These are phyloP conservation scores for Pilophorus perplexus DNA, from an alignment of 2,888 invertebrate species.

Conservation along the genomic window DNA sequence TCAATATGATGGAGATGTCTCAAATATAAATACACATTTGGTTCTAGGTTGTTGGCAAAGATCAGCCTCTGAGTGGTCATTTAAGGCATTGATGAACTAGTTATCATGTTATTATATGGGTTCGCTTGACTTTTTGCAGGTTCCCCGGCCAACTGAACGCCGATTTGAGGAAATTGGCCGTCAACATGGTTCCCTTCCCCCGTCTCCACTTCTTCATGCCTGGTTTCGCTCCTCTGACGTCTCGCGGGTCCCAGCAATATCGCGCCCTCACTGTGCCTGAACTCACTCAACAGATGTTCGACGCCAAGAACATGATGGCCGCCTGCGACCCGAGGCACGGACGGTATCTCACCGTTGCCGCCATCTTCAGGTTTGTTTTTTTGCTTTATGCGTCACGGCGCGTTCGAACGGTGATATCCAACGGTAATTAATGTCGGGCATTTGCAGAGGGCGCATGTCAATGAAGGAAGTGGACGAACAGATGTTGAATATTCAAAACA, in stretches of 20 bases:
- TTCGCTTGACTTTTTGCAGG: too few relatives aligned
- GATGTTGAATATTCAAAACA: conserved; percentile 56
- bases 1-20: too few relatives aligned
- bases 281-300: conserved; percentile 57
- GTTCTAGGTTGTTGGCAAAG: too few relatives aligned
- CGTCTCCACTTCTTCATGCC: conserved; percentile 61
- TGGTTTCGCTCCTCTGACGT: conserved; percentile 61
- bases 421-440: neutral
- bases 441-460: conserved; percentile 50
- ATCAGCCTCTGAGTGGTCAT: too few relatives aligned
- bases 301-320: conserved; percentile 61
- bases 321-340: conserved; percentile 60
- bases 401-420: too few relatives aligned
- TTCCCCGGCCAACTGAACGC: conserved; percentile 65
- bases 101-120: too few relatives aligned
- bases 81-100: conserved; percentile 3
- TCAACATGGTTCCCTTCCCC: conserved; percentile 66
- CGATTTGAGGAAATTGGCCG: conserved; percentile 59
- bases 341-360: conserved; percentile 60
- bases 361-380: conserved; percentile 56
- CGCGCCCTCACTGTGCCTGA: conserved; percentile 57
- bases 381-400: too few relatives aligned
- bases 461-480: conserved; percentile 57
- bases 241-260: conserved; percentile 58
- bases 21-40: too few relatives aligned